phyloP scores from a whole-genome alignment of 2,113 vertebrate genomes.

The Clinocottus analis region DNA sequence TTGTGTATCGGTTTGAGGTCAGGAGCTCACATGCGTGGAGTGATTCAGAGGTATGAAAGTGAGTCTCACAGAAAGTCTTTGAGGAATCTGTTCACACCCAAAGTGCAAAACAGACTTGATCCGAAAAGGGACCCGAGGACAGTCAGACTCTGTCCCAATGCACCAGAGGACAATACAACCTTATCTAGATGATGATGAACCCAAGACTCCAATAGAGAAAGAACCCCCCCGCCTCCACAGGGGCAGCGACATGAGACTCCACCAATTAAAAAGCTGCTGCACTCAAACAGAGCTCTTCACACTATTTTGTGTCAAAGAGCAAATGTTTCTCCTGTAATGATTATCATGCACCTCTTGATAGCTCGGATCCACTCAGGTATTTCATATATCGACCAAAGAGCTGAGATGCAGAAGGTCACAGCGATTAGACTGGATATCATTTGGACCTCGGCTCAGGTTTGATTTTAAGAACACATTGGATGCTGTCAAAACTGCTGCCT shows the following conservation, averaged over 20 bases:
- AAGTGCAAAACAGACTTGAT: background rate
- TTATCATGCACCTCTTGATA: background rate
- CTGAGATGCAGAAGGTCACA: background rate
- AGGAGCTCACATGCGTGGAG: background rate
- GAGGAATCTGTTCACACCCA: background rate
- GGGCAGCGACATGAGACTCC: background rate
- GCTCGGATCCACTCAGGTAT: background rate
- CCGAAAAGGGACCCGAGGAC: background rate
- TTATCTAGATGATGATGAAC: background rate
- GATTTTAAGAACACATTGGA: background rate
- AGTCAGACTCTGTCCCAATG: background rate
- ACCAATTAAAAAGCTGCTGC: background rate
- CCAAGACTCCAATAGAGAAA: background rate
- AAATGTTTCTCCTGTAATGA: background rate
- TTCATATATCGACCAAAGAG: background rate
- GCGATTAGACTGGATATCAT: background rate
- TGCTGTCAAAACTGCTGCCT: background rate
- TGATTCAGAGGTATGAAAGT: background rate
- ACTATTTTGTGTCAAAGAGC: background rate
- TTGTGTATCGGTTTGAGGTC: background rate
- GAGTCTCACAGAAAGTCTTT: background rate
- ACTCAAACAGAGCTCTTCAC: constrained; percentile 3
- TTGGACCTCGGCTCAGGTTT: background rate
- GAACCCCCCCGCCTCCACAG: background rate
- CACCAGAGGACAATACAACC: background rate